phyloP scores from a whole-genome alignment of 2,113 vertebrate species.

The western clawed frog (Xenopus tropicalis) region UCB_Xtro_10.0 CM004447.2:144009501-144010000 shows the following conservation, averaged over 20 bases:
- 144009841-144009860: conserved; percentile 57
- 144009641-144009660: conserved; percentile 64
- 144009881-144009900: conserved; percentile 71
- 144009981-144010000: conserved; percentile 63
- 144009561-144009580: conserved; percentile 56
- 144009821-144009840: conserved; percentile 73
- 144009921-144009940: conserved; percentile 41
- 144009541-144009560: conserved; percentile 53
- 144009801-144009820: conserved; percentile 81
- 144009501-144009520: neutral
- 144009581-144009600: conserved; percentile 67
- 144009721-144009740: conserved; percentile 67
- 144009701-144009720: conserved; percentile 49
- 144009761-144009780: conserved; percentile 72
- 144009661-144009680: conserved; percentile 61
- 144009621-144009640: conserved; percentile 70
- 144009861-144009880: conserved; percentile 59
- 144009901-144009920: conserved; percentile 58
- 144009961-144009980: conserved; percentile 59
- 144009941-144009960: conserved; percentile 48
- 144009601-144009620: conserved; percentile 70
- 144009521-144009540: conserved; percentile 59
- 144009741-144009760: conserved; percentile 61
- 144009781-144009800: conserved; percentile 41
- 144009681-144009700: conserved; percentile 33